Conservation (phyloP, 2,888 invertebrate species). For the Colostygia pectinataria region DNA sequence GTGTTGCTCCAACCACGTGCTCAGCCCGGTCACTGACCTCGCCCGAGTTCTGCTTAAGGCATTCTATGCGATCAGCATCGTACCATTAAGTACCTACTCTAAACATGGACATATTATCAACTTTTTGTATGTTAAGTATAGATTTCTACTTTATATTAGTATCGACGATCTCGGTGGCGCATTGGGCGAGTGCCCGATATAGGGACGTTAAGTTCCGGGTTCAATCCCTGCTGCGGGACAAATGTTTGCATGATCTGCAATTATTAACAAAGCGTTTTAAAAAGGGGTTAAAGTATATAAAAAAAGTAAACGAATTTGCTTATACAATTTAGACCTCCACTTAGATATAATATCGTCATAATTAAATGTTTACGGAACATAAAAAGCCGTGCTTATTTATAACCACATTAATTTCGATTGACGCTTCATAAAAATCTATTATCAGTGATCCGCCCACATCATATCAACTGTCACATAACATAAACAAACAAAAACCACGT, state of each 20-base stretch:
- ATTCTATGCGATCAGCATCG: conserved; percentile 58
- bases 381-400: conserved; percentile 13
- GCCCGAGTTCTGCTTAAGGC: conserved; percentile 63
- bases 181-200: too few relatives aligned
- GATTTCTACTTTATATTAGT: too few relatives aligned
- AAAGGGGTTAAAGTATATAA: too few relatives aligned
- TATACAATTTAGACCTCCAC: too few relatives aligned
- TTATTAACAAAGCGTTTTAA: neutral
- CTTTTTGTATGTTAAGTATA: conserved; percentile 47
- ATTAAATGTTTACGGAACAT: neutral
- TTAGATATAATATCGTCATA: too few relatives aligned
- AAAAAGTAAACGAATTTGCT: too few relatives aligned
- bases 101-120: conserved; percentile 41
- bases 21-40: conserved; percentile 66
- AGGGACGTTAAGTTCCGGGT: too few relatives aligned
- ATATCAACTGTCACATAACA: conserved; percentile 35
- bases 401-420: conserved; percentile 21
- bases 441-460: conserved; percentile 28
- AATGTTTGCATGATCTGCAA: too few relatives aligned
- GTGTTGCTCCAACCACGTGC: conserved; percentile 70
- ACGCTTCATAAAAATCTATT: conserved; percentile 24
- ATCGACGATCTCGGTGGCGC: too few relatives aligned
- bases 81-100: conserved; percentile 33
- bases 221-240: too few relatives aligned
- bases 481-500: conserved; percentile 39